These are phyloP conservation scores for Fragum sueziense DNA, from an alignment of 2,888 invertebrate genomes.

Conservation along the genomic window DNA sequence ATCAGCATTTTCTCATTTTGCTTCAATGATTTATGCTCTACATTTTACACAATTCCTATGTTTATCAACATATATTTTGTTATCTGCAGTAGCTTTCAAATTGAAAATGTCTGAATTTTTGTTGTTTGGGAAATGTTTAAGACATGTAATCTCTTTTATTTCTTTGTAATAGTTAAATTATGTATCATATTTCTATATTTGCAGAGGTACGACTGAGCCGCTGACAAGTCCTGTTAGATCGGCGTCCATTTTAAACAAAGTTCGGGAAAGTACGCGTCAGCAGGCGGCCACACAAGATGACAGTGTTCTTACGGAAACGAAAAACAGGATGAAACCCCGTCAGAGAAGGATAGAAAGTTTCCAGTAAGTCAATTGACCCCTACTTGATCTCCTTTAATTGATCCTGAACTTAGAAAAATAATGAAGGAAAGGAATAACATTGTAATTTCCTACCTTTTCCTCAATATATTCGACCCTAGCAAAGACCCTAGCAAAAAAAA, in stretches of 20 bases:
- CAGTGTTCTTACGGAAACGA: conserved; percentile 51
- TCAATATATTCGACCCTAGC: background rate
- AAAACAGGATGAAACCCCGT: conserved; percentile 63
- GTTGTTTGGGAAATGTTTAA: no score
- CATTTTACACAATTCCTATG: no score
- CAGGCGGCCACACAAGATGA: conserved; percentile 64
- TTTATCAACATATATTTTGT: no score
- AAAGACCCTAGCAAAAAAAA: no score
- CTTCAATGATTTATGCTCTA: no score
- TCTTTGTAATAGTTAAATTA: no score
- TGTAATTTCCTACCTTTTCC: background rate
- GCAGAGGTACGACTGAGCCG: conserved; percentile 64
- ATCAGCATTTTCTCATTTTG: no score
- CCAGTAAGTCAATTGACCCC: conserved; percentile 57
- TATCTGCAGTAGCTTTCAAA: no score
- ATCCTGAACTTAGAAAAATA: background rate
- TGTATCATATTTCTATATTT: conserved; percentile 47
- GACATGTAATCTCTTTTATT: no score
- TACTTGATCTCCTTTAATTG: background rate
- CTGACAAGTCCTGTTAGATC: conserved; percentile 60
- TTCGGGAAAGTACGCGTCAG: conserved; percentile 60
- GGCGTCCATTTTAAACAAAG: conserved; percentile 64
- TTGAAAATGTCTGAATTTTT: no score
- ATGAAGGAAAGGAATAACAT: background rate
- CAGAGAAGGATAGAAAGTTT: conserved; percentile 66